A percentile compares a stretch with the other conserved stretches of the same genome.
These are phyloP conservation scores for Phyllostomus hastatus DNA, from an alignment of 2,113 vertebrate species.

Conservation along the genomic window DNA sequence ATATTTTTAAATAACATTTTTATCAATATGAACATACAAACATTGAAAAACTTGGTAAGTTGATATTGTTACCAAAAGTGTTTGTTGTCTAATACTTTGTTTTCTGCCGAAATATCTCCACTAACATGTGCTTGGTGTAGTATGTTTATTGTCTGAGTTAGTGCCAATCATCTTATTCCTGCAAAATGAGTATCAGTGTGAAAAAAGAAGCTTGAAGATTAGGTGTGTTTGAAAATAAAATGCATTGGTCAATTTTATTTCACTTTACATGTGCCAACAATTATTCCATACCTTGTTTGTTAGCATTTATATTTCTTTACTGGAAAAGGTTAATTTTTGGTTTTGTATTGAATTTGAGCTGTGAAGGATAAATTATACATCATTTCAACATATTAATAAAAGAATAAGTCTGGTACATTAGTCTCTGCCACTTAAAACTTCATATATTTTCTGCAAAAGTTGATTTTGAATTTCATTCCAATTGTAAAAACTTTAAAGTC, in stretches of 20 bases:
- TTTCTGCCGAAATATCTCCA: constrained; percentile 29
- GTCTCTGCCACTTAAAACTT: constrained; percentile 35
- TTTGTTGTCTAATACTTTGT: constrained; percentile 42
- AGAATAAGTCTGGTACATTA: neutral
- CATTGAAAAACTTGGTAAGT: constrained; percentile 34
- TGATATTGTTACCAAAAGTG: neutral
- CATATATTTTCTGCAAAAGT: constrained; percentile 47
- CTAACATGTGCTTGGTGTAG: neutral
- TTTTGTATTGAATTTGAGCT: constrained; percentile 59
- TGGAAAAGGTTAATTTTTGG: constrained; percentile 31
- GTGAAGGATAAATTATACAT: constrained; percentile 54
- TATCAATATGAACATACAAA: constrained; percentile 30
- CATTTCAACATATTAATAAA: constrained; percentile 42
- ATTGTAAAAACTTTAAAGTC: constrained; percentile 31
- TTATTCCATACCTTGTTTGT: constrained; percentile 36
- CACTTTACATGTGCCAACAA: constrained; percentile 20
- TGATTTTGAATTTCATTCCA: constrained; percentile 45
- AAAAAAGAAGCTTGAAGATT: constrained; percentile 16
- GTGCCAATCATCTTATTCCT: constrained; percentile 26
- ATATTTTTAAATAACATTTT: constrained; percentile 62
- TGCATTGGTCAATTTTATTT: neutral
- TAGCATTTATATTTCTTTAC: constrained; percentile 46
- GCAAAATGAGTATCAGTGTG: neutral
- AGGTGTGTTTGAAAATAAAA: constrained; percentile 4
- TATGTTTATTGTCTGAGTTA: constrained; percentile 35